Evolutionary conservation across 1,140 invertebrate species (phyloP).

Genomic region (Tetragonula clypearis): DNA sequence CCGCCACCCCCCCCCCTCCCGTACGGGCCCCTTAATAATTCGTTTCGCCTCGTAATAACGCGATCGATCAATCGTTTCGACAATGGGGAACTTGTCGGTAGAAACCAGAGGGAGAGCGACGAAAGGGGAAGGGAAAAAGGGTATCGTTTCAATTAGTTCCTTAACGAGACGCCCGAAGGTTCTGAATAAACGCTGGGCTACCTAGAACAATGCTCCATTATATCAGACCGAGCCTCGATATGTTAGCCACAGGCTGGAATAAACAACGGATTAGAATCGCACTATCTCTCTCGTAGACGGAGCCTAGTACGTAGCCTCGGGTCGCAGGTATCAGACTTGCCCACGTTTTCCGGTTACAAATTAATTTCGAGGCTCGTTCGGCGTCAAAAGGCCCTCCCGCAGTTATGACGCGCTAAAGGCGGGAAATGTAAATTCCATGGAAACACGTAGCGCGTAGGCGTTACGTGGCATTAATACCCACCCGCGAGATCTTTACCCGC

Average conservation of each 20-base stretch:
- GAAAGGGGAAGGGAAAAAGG: background rate
- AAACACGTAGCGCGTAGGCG: conserved; percentile 49
- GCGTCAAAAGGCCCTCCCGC: conserved; percentile 27
- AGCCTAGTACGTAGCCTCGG: background rate
- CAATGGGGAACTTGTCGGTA: too few species aligned
- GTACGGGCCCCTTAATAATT: background rate
- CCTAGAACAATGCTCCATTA: conserved; percentile 34
- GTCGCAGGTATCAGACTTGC: conserved; percentile 15
- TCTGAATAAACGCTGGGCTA: conserved; percentile 28
- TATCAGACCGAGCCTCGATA: conserved; percentile 6
- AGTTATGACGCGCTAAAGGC: conserved; percentile 50
- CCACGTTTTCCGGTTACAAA: conserved; percentile 62
- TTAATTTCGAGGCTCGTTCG: conserved; percentile 54
- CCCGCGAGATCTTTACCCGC: conserved; percentile 23
- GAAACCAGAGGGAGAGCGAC: too few species aligned
- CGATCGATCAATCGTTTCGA: conserved; percentile 38
- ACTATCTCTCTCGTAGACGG: background rate
- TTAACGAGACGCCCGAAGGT: conserved; percentile 39
- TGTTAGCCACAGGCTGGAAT: conserved; percentile 17
- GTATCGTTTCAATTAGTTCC: conserved; percentile 43
- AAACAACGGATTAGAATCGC: conserved; percentile 41
- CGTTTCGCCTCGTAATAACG: conserved; percentile 10
- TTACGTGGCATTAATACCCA: conserved; percentile 49
- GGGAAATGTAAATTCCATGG: conserved; percentile 45
- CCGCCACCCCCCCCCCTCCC: too few species aligned